These are phyloP conservation scores for Orcinus orca DNA, from an alignment of 2,113 vertebrate genomes.

Conservation along the genomic window DNA sequence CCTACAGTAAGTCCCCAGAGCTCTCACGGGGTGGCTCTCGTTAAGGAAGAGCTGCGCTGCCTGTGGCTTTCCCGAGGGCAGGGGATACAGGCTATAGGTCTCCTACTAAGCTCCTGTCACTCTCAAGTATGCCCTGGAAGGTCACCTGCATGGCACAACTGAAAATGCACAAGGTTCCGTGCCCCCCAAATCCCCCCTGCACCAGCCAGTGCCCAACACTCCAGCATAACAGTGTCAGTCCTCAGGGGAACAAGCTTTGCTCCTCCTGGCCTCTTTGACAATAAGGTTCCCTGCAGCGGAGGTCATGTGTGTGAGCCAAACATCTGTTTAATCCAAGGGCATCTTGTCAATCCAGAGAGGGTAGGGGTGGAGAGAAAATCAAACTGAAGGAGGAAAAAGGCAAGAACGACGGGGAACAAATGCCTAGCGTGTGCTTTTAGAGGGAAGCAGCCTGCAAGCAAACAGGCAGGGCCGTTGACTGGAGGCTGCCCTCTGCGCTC, in stretches of 20 bases:
- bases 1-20: neutral
- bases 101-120: neutral
- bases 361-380: neutral
- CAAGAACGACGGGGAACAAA: neutral
- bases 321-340: neutral
- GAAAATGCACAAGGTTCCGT: neutral
- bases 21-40: neutral
- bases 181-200: rapidly evolving
- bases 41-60: neutral
- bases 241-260: neutral
- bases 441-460: neutral
- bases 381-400: neutral
- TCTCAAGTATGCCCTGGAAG: neutral
- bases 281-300: neutral
- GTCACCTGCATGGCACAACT: rapidly evolving
- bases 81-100: neutral
- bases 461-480: neutral
- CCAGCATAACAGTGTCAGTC: neutral
- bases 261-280: neutral
- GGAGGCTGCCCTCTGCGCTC: neutral
- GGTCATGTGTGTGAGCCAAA: neutral
- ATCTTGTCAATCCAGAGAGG: neutral
- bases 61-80: neutral
- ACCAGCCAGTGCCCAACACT: no score
- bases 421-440: rapidly evolving